Evolutionary conservation across 2,113 vertebrate species (phyloP).

Genomic region (Salvelinus namaycush): DNA sequence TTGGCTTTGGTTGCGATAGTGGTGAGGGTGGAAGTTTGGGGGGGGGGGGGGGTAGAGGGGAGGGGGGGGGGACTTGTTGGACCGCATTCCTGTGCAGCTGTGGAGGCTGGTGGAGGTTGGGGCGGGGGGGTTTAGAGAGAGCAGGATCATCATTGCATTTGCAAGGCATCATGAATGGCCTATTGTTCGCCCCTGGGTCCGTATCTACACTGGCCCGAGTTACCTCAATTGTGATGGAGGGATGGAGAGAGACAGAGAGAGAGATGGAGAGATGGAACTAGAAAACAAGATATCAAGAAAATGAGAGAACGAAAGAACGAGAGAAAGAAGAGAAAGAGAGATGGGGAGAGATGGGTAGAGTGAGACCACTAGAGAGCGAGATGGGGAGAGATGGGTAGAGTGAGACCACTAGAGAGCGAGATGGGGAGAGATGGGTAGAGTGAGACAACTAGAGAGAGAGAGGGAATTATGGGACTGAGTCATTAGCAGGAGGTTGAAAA

Average conservation of each 20-base stretch:
- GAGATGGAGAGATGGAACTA: not conserved
- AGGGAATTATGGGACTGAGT: slow-evolving; percentile 30
- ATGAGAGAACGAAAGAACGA: slow-evolving; percentile 19
- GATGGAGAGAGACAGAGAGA: slow-evolving; percentile 15
- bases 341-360: not conserved
- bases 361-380: not conserved
- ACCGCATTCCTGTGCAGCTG: slow-evolving; percentile 82
- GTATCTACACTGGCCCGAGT: slow-evolving; percentile 60
- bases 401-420: no score
- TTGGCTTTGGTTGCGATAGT: not conserved
- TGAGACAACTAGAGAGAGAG: not conserved
- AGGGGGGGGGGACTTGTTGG: slow-evolving; percentile 71
- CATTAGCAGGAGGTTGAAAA: slow-evolving; percentile 41
- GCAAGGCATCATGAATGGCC: slow-evolving; percentile 77
- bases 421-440: no score
- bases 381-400: no score
- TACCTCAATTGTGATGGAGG: slow-evolving; percentile 49
- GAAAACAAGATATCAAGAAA: not conserved
- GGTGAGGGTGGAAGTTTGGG: slow-evolving; percentile 28
- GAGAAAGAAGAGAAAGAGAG: slow-evolving; percentile 1
- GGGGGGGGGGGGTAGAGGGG: slow-evolving; percentile 42
- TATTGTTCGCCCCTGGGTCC: slow-evolving; percentile 74
- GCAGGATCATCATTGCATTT: slow-evolving; percentile 73
- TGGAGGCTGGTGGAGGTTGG: slow-evolving; percentile 67
- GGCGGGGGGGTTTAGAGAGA: slow-evolving; percentile 49